Evolutionary conservation across 2,113 vertebrate species (phyloP).

Genomic region (Crotalus viridis): DNA sequence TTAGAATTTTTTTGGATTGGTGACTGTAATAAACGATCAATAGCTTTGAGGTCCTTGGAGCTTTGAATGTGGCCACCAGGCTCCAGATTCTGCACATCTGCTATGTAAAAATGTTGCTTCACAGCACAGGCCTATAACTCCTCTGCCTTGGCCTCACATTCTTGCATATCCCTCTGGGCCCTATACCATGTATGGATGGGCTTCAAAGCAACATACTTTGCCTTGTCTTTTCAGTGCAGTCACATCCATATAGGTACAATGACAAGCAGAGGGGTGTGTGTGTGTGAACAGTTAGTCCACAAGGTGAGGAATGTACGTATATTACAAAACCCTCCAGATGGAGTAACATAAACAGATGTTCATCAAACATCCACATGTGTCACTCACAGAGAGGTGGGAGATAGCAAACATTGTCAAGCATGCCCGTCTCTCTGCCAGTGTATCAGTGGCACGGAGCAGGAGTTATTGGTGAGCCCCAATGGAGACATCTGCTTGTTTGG

Average conservation of each 20-base stretch:
- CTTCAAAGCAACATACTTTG: neutral
- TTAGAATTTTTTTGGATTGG: neutral
- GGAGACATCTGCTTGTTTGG: neutral
- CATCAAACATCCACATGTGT: neutral
- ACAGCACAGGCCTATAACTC: neutral
- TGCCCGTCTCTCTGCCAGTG: neutral
- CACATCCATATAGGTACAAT: neutral
- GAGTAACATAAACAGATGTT: slow-evolving; percentile 17
- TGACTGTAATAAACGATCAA: neutral
- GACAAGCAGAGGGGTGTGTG: neutral
- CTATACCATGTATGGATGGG: neutral
- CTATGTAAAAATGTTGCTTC: neutral
- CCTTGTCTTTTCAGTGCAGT: neutral
- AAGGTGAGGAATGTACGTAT: neutral
- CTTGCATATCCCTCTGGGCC: neutral
- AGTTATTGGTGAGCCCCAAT: neutral
- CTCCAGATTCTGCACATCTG: neutral
- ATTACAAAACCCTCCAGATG: slow-evolving; percentile 21
- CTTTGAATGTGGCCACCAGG: neutral
- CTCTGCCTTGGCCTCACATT: neutral
- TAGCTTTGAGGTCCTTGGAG: neutral
- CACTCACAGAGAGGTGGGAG: neutral
- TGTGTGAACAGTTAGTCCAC: slow-evolving; percentile 19
- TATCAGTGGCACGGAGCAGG: neutral
- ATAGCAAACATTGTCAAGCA: neutral